Conservation (phyloP, 2,113 vertebrate species). For the Pardalotus punctatus region DNA sequence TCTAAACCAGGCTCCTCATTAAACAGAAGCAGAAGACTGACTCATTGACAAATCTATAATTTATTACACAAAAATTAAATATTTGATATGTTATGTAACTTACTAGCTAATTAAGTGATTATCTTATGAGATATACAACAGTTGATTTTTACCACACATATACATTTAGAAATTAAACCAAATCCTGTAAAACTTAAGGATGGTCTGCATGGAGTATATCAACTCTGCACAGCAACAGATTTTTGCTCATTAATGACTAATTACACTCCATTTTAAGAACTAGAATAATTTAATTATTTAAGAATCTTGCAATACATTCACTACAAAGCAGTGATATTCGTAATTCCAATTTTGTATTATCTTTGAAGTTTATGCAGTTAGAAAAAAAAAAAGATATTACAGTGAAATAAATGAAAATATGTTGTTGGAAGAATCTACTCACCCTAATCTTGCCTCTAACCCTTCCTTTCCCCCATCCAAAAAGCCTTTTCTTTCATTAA, state of each 20-base stretch:
- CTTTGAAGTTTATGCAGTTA: constrained; percentile 68
- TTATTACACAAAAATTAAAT: constrained; percentile 22
- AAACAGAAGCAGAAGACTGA: neutral
- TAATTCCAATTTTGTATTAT: constrained; percentile 66
- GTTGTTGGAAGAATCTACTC: constrained; percentile 9
- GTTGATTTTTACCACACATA: constrained; percentile 37
- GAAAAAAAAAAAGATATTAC: constrained; percentile 31
- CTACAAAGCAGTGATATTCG: constrained; percentile 64
- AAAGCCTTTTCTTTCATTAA: constrained; percentile 19
- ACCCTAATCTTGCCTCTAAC: constrained; percentile 9
- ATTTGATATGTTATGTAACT: neutral
- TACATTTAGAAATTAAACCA: neutral
- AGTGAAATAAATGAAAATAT: constrained; percentile 60
- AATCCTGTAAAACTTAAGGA: constrained; percentile 25
- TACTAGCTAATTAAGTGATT: neutral
- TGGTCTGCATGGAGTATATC: neutral
- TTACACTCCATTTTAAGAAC: constrained; percentile 70
- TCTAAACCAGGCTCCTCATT: neutral
- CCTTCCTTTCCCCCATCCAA: neutral
- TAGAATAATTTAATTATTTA: constrained; percentile 75
- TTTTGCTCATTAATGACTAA: constrained; percentile 72
- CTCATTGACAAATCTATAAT: neutral
- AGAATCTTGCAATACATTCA: constrained; percentile 60
- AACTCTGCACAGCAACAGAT: constrained; percentile 51
- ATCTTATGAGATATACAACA: constrained; percentile 6